Base-by-base conservation (phyloP, 2,797 vertebrate species). In the Catharus ustulatus region DNA sequence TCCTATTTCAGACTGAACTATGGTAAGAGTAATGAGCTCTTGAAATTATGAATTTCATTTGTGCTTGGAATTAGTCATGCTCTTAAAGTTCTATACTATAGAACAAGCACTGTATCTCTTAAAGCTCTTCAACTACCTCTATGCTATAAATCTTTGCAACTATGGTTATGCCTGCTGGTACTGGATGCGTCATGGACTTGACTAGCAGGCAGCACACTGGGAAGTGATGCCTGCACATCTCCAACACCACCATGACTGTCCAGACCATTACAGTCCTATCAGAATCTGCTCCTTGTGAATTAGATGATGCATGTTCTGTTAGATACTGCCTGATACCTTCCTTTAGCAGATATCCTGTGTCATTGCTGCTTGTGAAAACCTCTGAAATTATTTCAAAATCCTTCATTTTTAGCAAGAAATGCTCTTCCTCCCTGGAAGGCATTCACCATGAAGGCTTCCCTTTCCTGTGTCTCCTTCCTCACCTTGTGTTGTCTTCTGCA, bases 81-180 rank as follows among this genome's bases (percentile, higher is more conserved):
- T 77, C 10, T 29, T 52, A 52, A 57, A 59, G 3, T 10, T 32
- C 7, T 38, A 1, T 32, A 4, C 4, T 18, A 19, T 5, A 12
- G 2, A 49, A 20, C 27, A 38, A 83, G 10, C 26, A 12, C 9
- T 23, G 1, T 52, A n/a, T 38, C 8, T 84, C 29, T 66, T 58
- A 43, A 0, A 66, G 20, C 24, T 82, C 26, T 24, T 10, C 13
- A 40, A 0, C 6, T 52, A 7, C 18, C 21, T 82, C 32, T 68
- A 23, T 46, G 18, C 21, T 24, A 15, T 12, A 49, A 23, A 55
- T 76, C 30, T 68, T 67, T 46, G 16, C 3, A 74, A 3, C 26
- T 34, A 2, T 15, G 12, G 11, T 23, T 4, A 13, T 48, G 7
- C 3, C 38, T 62, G 19, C 6, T 81, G 12, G 1, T 63, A 4